A percentile compares a stretch with the other conserved stretches of the same genome.
Evolutionary conservation across 2,888 invertebrate genomes (phyloP).

Genomic region (Spisula subtruncata): DNA sequence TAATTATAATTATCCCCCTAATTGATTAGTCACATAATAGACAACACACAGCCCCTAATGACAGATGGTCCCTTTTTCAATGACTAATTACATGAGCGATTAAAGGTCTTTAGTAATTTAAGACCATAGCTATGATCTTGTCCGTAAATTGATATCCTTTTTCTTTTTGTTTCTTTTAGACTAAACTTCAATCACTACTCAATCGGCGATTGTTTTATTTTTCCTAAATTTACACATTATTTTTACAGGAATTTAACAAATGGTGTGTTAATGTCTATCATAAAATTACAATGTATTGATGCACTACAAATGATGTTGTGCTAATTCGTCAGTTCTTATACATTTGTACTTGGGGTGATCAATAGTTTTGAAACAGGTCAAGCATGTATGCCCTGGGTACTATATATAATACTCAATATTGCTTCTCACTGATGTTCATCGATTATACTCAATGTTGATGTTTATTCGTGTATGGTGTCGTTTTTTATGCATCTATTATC

Average conservation of each 20-base stretch:
- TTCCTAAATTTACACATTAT: neutral
- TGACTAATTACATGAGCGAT: slow-evolving; percentile 11
- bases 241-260: neutral
- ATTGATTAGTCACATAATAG: neutral
- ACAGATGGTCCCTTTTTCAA: slow-evolving; percentile 25
- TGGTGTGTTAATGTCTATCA: too few relatives aligned
- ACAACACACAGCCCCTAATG: slow-evolving; percentile 18
- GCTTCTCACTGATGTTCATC: too few relatives aligned
- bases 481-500: too few relatives aligned
- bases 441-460: too few relatives aligned
- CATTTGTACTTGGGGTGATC: too few relatives aligned
- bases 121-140: neutral
- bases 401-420: too few relatives aligned
- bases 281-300: too few relatives aligned
- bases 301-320: too few relatives aligned
- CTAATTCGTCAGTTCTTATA: too few relatives aligned
- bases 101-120: neutral
- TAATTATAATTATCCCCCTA: neutral
- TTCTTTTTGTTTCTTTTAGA: neutral
- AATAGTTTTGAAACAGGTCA: too few relatives aligned
- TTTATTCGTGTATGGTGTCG: too few relatives aligned
- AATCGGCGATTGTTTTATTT: neutral
- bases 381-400: too few relatives aligned
- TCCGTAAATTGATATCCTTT: neutral
- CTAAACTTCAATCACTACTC: neutral